These are phyloP conservation scores for Agrotis exclamationis DNA, from an alignment of 2,888 invertebrate species.

Conservation along the genomic window DNA sequence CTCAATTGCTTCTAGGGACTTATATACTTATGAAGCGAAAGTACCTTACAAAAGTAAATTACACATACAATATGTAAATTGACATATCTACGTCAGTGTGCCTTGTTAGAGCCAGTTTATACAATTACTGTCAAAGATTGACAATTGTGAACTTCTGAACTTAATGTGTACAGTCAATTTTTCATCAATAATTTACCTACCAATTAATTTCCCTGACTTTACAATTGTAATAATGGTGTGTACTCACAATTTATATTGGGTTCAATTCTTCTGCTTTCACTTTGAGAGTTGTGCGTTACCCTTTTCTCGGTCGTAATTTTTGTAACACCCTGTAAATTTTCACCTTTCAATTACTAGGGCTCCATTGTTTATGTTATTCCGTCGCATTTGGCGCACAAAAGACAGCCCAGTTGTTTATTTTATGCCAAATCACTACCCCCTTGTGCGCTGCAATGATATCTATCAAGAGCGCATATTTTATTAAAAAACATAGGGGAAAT, in stretches of 20 bases:
- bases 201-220: not conserved
- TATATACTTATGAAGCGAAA: too few relatives aligned
- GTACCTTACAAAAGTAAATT: too few relatives aligned
- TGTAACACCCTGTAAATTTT: conserved; percentile 77
- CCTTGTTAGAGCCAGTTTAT: too few relatives aligned
- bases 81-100: too few relatives aligned
- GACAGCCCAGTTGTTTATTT: conserved; percentile 87
- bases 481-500: conserved; percentile 85
- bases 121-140: too few relatives aligned
- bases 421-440: conserved; percentile 90
- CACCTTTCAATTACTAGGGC: conserved; percentile 78
- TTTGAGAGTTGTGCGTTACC: too few relatives aligned
- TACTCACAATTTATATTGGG: not conserved
- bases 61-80: too few relatives aligned
- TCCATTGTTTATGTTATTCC: conserved; percentile 88
- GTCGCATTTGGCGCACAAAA: conserved; percentile 86
- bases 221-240: not conserved
- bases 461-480: conserved; percentile 85
- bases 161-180: too few relatives aligned
- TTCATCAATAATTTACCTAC: too few relatives aligned
- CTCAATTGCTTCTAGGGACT: too few relatives aligned
- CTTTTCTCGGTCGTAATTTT: not conserved
- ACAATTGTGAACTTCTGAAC: too few relatives aligned
- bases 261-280: not conserved
- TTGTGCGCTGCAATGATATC: conserved; percentile 84